These are phyloP conservation scores for Dasyornis broadbenti DNA, from an alignment of 2,113 vertebrate genomes.

Conservation along the genomic window DNA sequence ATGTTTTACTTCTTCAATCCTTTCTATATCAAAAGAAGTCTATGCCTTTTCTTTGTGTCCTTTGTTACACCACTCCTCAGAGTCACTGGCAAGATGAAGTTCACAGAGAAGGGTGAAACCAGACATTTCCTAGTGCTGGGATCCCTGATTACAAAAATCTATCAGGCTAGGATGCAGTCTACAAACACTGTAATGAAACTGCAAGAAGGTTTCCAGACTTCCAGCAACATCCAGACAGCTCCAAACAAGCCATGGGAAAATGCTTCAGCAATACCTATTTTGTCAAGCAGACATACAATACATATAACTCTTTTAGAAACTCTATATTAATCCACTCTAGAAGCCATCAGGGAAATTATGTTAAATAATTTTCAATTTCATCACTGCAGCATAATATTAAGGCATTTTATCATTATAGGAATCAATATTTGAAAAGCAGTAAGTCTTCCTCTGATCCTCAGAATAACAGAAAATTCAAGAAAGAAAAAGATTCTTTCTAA, in stretches of 20 bases:
- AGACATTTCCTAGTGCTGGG: background rate
- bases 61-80: background rate
- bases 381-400: background rate
- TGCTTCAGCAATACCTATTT: background rate
- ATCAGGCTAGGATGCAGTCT: background rate
- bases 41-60: background rate
- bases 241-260: background rate
- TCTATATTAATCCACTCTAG: background rate
- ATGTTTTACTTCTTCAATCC: background rate
- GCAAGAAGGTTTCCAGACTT: background rate
- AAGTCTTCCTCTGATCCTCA: background rate
- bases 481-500: background rate
- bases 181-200: background rate
- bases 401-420: background rate
- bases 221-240: background rate
- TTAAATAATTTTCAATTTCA: background rate
- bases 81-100: background rate
- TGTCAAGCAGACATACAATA: background rate
- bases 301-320: background rate
- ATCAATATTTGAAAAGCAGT: background rate
- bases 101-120: background rate
- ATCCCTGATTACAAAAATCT: background rate
- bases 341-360: background rate
- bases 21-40: background rate
- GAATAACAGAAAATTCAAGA: background rate